Base-by-base conservation (phyloP, 2,797 vertebrate species). In the Mionectes olivaceus region DNA sequence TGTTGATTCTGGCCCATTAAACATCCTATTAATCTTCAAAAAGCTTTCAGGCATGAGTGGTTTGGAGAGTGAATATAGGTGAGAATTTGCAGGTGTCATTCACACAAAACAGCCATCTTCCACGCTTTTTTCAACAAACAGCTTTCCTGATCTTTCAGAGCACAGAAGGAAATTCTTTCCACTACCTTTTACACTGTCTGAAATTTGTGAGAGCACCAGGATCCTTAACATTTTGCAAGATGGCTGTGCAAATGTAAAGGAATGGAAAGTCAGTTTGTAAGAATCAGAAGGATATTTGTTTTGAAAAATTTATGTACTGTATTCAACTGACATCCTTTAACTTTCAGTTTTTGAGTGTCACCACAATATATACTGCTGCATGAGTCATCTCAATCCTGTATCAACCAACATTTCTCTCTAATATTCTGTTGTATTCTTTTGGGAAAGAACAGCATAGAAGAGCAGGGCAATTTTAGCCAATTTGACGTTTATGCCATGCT, bases 51-150 rank as follows among this genome's bases (percentile, higher is more conserved):
- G 57, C 56, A 43, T 1, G 19, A 92, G 76, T 84, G 87, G 64
- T 86, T 88, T 50, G 65, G 69, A 73, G 69, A 86, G 55, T 53
- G 79, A 88, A 73, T n/a, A 53, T 79, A 92, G 77, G 85, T 94
- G 96, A 96, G 94, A 94, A 95, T 91, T 93, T 93, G 87, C 94
- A 94, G 94, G 87, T 91, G 94, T 93, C 89, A 70, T 83, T 96
- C 94, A 86, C 74, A 71, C 52, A 89, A 46, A 56, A 59, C 63
- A 94, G 83, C 76, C 80, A 73, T 93, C 87, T 82, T 89, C 75
- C 49, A 35, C 2, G 4, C 35, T 55, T 41, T 73, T 92, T 95
- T 91, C 91, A 91, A 73, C 92, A 75, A 90, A 84, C 21, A 52
- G 65, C 53, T 83, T 47, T 86, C 33, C 35, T 12, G 43, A 59